Evolutionary conservation across 1,140 invertebrate species (phyloP).

Genomic region (Steinernema khuongi): DNA sequence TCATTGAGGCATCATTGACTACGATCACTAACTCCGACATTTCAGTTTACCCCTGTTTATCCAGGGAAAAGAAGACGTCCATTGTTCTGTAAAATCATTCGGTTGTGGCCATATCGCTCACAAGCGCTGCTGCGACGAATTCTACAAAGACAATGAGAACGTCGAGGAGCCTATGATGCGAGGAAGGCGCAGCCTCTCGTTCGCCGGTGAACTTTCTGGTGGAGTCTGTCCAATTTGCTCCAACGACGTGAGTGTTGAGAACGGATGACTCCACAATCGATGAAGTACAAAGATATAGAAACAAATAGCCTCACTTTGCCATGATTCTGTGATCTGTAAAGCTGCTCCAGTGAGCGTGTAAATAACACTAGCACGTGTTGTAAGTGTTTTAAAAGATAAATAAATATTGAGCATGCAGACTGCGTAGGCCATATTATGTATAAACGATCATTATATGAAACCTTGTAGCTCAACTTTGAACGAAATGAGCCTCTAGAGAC

Average conservation of each 20-base stretch:
- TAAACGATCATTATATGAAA: no score
- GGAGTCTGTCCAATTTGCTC: not conserved
- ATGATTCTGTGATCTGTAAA: no score
- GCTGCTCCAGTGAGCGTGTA: no score
- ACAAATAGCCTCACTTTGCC: no score
- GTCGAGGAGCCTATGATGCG: not conserved
- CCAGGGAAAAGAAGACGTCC: not conserved
- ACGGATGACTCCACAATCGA: not conserved
- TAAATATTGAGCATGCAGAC: no score
- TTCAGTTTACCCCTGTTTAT: not conserved
- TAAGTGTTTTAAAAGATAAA: no score
- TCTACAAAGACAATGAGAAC: not conserved
- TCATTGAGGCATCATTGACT: not conserved
- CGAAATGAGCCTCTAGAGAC: no score
- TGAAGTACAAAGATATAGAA: no score
- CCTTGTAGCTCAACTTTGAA: no score
- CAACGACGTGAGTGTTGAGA: not conserved
- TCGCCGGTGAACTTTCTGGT: not conserved
- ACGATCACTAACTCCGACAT: not conserved
- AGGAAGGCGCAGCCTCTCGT: not conserved
- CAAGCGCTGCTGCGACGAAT: slow-evolving; percentile 15
- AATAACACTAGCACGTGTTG: no score
- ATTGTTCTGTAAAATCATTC: slow-evolving; percentile 26
- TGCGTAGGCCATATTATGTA: no score
- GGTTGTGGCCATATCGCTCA: slow-evolving; percentile 38